These are phyloP conservation scores for Papilio xuthus DNA, from an alignment of 1,140 invertebrate species.

Conservation along the genomic window DNA sequence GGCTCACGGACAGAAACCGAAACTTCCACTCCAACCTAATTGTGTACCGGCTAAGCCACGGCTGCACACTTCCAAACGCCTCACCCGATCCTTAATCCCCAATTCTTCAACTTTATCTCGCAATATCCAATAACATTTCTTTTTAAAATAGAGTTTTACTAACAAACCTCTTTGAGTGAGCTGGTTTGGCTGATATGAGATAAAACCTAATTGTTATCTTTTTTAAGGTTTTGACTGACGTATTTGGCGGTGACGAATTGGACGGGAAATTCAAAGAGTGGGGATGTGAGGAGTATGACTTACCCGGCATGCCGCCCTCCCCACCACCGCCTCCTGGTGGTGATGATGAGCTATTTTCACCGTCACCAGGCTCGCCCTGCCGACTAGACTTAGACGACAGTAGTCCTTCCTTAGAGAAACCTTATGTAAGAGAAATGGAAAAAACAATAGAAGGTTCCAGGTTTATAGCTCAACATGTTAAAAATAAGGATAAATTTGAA, in stretches of 20 bases:
- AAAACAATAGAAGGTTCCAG: conserved; percentile 94
- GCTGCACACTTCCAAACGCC: conserved; percentile 54
- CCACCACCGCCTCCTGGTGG: conserved; percentile 87
- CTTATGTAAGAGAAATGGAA: conserved; percentile 89
- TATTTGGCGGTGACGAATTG: conserved; percentile 87
- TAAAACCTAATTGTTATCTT: neutral
- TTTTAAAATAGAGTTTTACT: neutral
- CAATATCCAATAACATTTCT: conserved; percentile 6
- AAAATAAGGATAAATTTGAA: conserved; percentile 96
- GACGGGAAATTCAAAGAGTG: conserved; percentile 87
- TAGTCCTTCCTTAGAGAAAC: conserved; percentile 90
- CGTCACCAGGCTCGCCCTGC: conserved; percentile 82
- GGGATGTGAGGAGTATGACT: conserved; percentile 87
- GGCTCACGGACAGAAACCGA: conserved; percentile 65
- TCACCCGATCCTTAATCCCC: conserved; percentile 3
- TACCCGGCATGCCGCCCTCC: conserved; percentile 84
- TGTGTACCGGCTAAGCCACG: conserved; percentile 71
- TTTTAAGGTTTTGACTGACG: conserved; percentile 84
- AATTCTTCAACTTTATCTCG: conserved; percentile 7
- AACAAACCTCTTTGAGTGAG: neutral
- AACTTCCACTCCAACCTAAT: conserved; percentile 74
- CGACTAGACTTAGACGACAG: conserved; percentile 83
- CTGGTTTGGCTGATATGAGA: neutral
- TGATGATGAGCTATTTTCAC: conserved; percentile 91
- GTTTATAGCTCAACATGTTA: conserved; percentile 97